Evolutionary conservation across 2,888 invertebrate genomes (phyloP), one percentile per base, ranked within the genome.

Genomic region (Orgyia antiqua): DNA sequence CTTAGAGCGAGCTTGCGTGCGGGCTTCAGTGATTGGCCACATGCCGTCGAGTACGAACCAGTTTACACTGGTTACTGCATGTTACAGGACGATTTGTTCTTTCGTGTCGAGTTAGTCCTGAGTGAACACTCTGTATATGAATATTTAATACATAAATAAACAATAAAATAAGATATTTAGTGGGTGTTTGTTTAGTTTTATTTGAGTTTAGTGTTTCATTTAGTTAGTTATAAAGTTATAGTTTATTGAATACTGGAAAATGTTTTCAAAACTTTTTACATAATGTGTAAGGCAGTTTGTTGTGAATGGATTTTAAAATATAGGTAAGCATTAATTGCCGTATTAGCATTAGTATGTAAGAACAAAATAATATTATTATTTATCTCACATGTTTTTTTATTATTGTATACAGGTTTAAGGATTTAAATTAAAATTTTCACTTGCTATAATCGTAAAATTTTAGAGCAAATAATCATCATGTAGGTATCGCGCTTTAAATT

Each of bases 1-100:
- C 61, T 57, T 57, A 56, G 56, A 60, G 69, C 64, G 63, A 65
- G 68, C 62, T 73, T 56, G 66, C 66, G 60, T 65, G 66, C 57
- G 48, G 62, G 56, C 66, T 59, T 72, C 60, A 82, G 83, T 82
- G 78, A 82, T 82, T 79, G 82, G 79, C 80, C 73, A 69, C 41
- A 49, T 61, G 67, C 60, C 66, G 70, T 52, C 57, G 54, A 53
- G 60, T 51, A 33, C 36, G 44, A 48, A 62, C 67, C 58, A 46
- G 45, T 48, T 45, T 27, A 13, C 23, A 37, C 45, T 53, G 48
- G 47, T 46, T 49, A 35, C 36, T 24, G 31, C 36, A n/a, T n/a
- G n/a, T n/a, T n/a, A n/a, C n/a, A n/a, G n/a, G n/a, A n/a, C n/a
- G n/a, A n/a, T n/a, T n/a, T n/a, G n/a, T n/a, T n/a, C n/a, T n/a